Percentiles rank a stretch among this genome's conserved stretches.
These are phyloP conservation scores for Ormyrus thymus DNA, from an alignment of 2,888 invertebrate species.

Conservation along the genomic window DNA sequence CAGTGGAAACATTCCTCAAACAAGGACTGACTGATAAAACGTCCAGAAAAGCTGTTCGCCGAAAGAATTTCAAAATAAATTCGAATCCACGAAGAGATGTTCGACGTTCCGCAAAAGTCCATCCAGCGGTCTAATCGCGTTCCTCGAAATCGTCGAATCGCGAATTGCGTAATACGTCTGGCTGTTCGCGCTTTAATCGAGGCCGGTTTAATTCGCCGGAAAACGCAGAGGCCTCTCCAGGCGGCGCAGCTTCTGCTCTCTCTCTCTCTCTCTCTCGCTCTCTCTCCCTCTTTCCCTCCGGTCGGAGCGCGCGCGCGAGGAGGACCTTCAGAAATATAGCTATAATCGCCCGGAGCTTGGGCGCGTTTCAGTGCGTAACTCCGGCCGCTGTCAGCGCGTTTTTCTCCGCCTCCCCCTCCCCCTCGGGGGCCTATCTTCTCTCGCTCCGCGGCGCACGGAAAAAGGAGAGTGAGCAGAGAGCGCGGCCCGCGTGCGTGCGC, in stretches of 20 bases:
- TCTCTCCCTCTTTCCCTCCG: neutral
- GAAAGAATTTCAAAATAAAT: no score
- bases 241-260: conserved; percentile 4
- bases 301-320: neutral
- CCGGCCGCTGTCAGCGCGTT: conserved; percentile 57
- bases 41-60: no score
- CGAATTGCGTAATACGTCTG: neutral
- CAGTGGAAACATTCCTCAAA: no score
- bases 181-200: neutral
- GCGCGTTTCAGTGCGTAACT: conserved; percentile 58
- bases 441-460: neutral
- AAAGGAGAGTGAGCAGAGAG: neutral
- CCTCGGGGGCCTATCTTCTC: neutral
- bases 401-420: neutral
- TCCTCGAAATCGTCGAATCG: no score
- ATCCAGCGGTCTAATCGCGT: no score
- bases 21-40: no score
- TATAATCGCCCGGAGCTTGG: conserved; percentile 42
- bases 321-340: conserved; percentile 58
- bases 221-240: no score
- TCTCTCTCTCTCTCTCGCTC: neutral
- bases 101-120: no score
- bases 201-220: conserved; percentile 5
- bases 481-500: neutral
- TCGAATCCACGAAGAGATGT: no score